Base-by-base conservation (phyloP, 2,888 invertebrate species). In the Sesia bembeciformis region DNA sequence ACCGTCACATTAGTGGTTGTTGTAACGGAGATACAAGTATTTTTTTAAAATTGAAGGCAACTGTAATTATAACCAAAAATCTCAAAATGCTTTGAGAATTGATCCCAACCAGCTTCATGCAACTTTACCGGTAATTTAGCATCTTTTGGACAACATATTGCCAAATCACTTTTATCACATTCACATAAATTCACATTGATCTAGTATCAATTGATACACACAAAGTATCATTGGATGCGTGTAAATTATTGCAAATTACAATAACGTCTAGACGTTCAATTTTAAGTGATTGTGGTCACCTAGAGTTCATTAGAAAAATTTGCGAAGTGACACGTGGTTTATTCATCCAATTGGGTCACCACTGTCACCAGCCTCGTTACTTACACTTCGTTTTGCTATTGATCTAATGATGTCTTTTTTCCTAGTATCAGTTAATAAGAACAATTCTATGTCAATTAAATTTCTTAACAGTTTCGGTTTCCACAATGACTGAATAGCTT, bases 241-340 rank as follows among this genome's bases (percentile, higher is more conserved):
- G 70, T 73, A 71, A 81, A 80, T 78, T 63, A 76, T 66, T 67
- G 64, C 68, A 72, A 74, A 78, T 79, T 76, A 67, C 65, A 65
- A 60, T 59, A 58, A 58, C 64, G 85, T 85, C 84, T 85, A 84
- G 84, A 85, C 84, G 63, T 56, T 72, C 76, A 78, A 83, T 83
- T 80, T 74, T 62, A 69, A 67, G 64, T 68, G 65, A 75, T 74
- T 77, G 71, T 72, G 61, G 68, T 68, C 76, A 78, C 74, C 70
- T 74, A 70, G 64, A 58, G 69, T 73, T 76, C 71, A 80, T 79
- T 79, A 68, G 57, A n/a, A 57, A 60, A 61, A 52, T 65, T 65
- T 65, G 61, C 54, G 58, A 55, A 55, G 53, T 60, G 63, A 65
- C 72, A 68, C 63, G 69, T 67, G 65, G 56, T 60, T 58, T 51